Conservation (phyloP, 2,797 vertebrate genomes). For the Phrynocephalus vlangalii region DNA sequence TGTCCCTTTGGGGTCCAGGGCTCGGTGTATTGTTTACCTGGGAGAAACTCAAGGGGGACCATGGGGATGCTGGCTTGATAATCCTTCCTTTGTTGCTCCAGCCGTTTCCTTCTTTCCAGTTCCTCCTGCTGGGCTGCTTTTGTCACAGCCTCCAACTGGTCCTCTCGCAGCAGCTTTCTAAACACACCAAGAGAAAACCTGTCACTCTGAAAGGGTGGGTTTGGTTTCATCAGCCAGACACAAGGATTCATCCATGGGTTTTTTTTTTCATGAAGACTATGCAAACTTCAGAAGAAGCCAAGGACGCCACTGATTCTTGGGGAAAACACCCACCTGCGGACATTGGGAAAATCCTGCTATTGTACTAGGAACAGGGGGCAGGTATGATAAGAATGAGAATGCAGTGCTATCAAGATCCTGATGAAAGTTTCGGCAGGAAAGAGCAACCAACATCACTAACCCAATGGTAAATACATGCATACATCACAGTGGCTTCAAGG, state of each 20-base stretch:
- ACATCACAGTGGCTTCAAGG: background rate
- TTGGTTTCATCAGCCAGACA: slow-evolving; percentile 7
- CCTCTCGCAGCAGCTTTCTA: slow-evolving; percentile 95
- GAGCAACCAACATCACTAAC: background rate
- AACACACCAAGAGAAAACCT: slow-evolving; percentile 22
- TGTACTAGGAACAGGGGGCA: background rate
- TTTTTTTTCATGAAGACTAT: background rate
- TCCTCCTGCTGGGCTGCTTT: slow-evolving; percentile 98
- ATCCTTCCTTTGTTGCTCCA: slow-evolving; percentile 97
- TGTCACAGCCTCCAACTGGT: slow-evolving; percentile 96
- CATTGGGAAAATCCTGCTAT: background rate
- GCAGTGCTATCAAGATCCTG: background rate
- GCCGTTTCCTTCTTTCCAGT: slow-evolving; percentile 92
- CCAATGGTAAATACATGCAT: background rate
- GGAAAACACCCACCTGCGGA: slow-evolving; percentile 13
- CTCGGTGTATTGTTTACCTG: slow-evolving; percentile 79
- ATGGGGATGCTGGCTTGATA: slow-evolving; percentile 84
- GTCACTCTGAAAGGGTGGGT: background rate
- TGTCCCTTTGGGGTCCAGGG: background rate
- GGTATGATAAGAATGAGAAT: background rate
- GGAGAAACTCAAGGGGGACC: slow-evolving; percentile 84
- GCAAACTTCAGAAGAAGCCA: background rate
- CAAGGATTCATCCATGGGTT: background rate
- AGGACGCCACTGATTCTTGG: slow-evolving; percentile 6
- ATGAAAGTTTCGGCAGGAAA: background rate